Evolutionary conservation across 2,113 vertebrate genomes (phyloP), one percentile per base, ranked within the genome.

Genomic region (Ptilorrhoa leucosticta): DNA sequence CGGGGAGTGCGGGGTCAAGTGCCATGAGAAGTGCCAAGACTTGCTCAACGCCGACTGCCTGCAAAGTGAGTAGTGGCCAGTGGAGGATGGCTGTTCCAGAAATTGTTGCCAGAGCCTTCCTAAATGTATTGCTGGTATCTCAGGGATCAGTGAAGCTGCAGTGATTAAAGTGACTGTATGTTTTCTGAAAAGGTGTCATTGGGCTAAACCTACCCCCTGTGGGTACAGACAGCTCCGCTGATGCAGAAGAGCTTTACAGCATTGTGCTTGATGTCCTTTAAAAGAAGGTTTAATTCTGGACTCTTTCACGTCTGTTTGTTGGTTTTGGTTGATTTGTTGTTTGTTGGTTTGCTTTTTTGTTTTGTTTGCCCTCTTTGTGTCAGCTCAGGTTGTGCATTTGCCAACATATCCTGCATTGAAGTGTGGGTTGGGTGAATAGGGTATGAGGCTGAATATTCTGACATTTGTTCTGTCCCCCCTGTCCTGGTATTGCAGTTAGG

Each of bases 21-120:
- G 99, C 95, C 99, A 99, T 5, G 99, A 99, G 96, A 99, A 99
- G 98, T 99, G 99, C 98, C 99, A 99, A 96, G 99, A 99, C 94
- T 96, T 99, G 96, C 98, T 99, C 84, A 99, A 99, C 3, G 99
- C 99, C 0, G 99, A 99, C 97, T 99, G 99, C 96, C 96, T 99
- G 15, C 99, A 99, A 90, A 98, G 99, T 99, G 96, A 99, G 99
- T 98, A 20, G 21, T 10, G 20, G 13, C 51, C 65, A 40, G 30
- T 35, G 69, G 17, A 45, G 16, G 4, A 18, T 4, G 5, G 7
- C 51, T 33, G 14, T 44, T 57, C 35, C 40, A 11, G 6, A 73
- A 47, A 28, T 8, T 7, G 9, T 47, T 44, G 13, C 44, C n/a
- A 72, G 57, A 60, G 15, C 61, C 89, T 82, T 71, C 48, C 44